Conservation (phyloP, 1,140 invertebrate species). For the Drosophila persimilis region DNA sequence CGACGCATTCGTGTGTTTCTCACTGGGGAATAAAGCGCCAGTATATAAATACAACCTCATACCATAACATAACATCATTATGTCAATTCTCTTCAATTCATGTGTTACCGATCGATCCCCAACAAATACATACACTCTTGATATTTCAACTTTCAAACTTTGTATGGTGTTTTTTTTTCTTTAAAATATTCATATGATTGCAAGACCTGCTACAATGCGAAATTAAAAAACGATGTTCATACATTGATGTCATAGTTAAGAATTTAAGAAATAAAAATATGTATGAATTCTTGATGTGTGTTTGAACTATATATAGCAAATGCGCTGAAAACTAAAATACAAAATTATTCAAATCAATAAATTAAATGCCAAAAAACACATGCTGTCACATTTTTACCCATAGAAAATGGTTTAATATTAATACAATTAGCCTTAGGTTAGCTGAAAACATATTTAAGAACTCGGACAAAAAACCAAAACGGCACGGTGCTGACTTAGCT, state of each 20-base stretch:
- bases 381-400: neutral
- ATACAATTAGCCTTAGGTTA: too few relatives aligned
- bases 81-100: conserved; percentile 55
- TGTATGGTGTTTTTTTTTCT: conserved; percentile 64
- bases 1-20: conserved; percentile 1
- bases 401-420: too few relatives aligned
- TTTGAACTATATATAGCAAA: conserved; percentile 69
- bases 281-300: conserved; percentile 73
- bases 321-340: conserved; percentile 69
- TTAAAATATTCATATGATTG: conserved; percentile 62
- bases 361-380: conserved; percentile 67
- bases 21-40: conserved; percentile 1
- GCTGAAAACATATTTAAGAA: too few relatives aligned
- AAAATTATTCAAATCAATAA: conserved; percentile 77
- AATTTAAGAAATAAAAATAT: conserved; percentile 68
- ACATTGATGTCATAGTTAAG: conserved; percentile 78
- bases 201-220: conserved; percentile 61
- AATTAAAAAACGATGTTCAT: conserved; percentile 60
- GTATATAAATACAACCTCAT: conserved; percentile 9
- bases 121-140: conserved; percentile 19
- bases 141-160: conserved; percentile 58
- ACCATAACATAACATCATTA: conserved; percentile 1
- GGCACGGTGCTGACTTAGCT: too few relatives aligned
- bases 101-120: too few relatives aligned
- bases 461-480: too few relatives aligned